Base-by-base conservation (phyloP, 2,888 invertebrate genomes). In the Taenaris catops region DNA sequence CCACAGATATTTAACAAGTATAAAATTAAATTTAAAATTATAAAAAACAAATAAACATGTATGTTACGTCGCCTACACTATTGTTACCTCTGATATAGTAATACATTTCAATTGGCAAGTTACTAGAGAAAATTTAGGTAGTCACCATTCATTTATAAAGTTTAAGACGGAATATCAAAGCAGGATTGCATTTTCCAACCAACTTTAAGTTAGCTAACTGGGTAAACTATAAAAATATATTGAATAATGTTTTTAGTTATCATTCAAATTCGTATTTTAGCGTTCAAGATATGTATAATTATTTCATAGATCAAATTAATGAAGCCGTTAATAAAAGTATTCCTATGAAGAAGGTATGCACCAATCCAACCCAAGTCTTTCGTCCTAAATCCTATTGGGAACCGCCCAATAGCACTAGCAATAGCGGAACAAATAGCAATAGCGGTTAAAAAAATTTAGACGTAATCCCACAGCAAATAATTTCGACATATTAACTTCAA, bases 381-480 rank as follows among this genome's bases (percentile, higher is more conserved):
- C 4, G n/a, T 18, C 18, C 18, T 4, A 18, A 18, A n/a, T n/a
- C 18, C 3, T 18, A 53, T 25, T 56, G 56, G 53, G 37, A 24
- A 6, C 17, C 36, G n/a, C n/a, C n/a, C n/a, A n/a, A n/a, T n/a
- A n/a, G n/a, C n/a, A n/a, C n/a, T n/a, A n/a, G n/a, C n/a, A n/a
- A n/a, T n/a, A n/a, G n/a, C n/a, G n/a, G n/a, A n/a, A n/a, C n/a
- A n/a, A n/a, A n/a, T n/a, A n/a, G n/a, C n/a, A n/a, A n/a, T n/a
- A n/a, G n/a, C n/a, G n/a, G n/a, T n/a, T n/a, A n/a, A 10, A 20
- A 1, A 20, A 8, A 0, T 52, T 55, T 32, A 36, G 52, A 5
- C 20, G 21, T 2, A 51, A 49, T 12, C 48, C 51, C 2, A 51
- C 48, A 0, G 46, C 51, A 0, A 6, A 36, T 4, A 53, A 53